Conservation (phyloP, 2,113 vertebrate genomes). For the Callipepla californica region DNA sequence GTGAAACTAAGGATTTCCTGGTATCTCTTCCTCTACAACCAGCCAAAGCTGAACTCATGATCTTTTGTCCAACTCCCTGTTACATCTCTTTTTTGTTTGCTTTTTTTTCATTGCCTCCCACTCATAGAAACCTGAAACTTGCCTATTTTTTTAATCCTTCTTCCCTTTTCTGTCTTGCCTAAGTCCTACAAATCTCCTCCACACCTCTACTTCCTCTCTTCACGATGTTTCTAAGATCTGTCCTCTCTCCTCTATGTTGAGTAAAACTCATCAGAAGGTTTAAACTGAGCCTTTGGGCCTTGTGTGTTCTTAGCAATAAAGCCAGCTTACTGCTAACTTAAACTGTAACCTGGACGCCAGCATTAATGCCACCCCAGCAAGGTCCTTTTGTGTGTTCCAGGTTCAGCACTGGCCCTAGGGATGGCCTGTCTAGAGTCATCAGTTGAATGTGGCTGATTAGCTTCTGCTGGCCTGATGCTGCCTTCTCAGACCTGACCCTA, state of each 20-base stretch:
- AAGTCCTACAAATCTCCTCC: not conserved
- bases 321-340: not conserved
- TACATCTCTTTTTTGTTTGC: not conserved
- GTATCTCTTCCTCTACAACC: not conserved
- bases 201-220: not conserved
- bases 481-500: not conserved
- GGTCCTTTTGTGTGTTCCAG: not conserved
- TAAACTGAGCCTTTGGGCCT: not conserved
- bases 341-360: not conserved
- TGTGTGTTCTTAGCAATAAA: not conserved
- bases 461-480: not conserved
- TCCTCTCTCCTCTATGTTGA: not conserved
- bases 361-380: not conserved
- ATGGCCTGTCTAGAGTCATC: not conserved
- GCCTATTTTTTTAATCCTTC: not conserved
- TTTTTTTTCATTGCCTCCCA: not conserved
- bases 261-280: not conserved
- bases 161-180: not conserved
- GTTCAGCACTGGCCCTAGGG: not conserved
- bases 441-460: not conserved
- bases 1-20: not conserved
- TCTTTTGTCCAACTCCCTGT: slow-evolving; percentile 4
- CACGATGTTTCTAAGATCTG: not conserved
- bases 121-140: not conserved
- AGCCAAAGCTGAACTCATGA: slow-evolving; percentile 24